Conservation (phyloP, 2,888 invertebrate genomes). For the Drosophila dives region DNA sequence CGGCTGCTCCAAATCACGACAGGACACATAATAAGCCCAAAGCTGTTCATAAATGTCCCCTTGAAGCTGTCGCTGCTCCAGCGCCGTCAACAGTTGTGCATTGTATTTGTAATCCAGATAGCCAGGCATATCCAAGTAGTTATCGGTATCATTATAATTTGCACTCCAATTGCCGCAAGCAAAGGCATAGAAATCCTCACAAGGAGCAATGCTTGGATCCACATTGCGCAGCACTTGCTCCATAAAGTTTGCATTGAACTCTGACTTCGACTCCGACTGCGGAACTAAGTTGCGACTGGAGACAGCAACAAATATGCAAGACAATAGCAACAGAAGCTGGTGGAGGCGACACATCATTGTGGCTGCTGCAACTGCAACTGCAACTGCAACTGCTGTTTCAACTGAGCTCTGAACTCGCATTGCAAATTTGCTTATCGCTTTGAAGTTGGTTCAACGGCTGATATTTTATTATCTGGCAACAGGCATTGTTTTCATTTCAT, state of each 20-base stretch:
- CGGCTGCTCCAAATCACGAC: constrained; percentile 56
- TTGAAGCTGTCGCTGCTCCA: constrained; percentile 24
- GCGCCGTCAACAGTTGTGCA: constrained; percentile 54
- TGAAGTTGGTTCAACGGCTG: constrained; percentile 17
- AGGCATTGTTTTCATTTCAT: constrained; percentile 40
- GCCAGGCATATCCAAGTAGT: constrained; percentile 77
- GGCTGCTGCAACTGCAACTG: constrained; percentile 26
- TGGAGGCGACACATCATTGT: constrained; percentile 55
- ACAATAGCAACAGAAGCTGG: constrained; percentile 12
- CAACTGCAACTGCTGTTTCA: constrained; percentile 37
- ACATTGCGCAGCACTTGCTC: constrained; percentile 64
- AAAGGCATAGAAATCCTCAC: constrained; percentile 76
- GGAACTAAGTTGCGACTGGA: neutral
- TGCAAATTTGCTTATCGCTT: constrained; percentile 47
- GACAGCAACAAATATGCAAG: constrained; percentile 13
- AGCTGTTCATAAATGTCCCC: constrained; percentile 51
- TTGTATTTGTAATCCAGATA: constrained; percentile 76
- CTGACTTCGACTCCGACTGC: neutral
- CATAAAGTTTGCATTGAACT: constrained; percentile 50
- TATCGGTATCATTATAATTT: constrained; percentile 50
- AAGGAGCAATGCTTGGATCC: constrained; percentile 64
- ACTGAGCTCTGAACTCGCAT: constrained; percentile 11
- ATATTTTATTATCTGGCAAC: constrained; percentile 38
- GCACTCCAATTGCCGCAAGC: constrained; percentile 77
- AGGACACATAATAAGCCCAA: constrained; percentile 64